phyloP scores from a whole-genome alignment of 2,113 vertebrate genomes.

The Vulpes vulpes region DNA sequence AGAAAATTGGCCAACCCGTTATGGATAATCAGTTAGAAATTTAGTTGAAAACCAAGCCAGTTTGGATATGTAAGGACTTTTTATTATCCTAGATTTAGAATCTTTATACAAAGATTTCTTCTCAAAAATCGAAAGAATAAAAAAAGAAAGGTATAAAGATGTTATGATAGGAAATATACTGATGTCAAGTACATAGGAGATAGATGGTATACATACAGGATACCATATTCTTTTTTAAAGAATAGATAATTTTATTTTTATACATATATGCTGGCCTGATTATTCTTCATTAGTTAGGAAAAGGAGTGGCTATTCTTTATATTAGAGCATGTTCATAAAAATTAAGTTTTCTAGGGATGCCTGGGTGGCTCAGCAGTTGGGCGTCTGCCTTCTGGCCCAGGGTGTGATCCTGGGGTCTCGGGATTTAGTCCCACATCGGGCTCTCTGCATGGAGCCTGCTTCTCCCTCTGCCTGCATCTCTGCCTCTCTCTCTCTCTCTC shows the following conservation, averaged over 20 bases:
- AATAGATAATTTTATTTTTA: slow-evolving; percentile 49
- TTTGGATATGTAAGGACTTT: not conserved
- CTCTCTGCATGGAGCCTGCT: too few relatives aligned
- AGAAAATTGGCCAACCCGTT: not conserved
- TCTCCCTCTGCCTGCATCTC: too few relatives aligned
- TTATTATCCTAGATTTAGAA: slow-evolving; percentile 53
- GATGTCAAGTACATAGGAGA: not conserved
- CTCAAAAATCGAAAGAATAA: not conserved
- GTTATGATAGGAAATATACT: not conserved
- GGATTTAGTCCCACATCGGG: too few relatives aligned
- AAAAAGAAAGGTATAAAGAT: not conserved
- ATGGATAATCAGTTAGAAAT: slow-evolving; percentile 21
- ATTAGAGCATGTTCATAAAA: not conserved
- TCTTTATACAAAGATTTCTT: slow-evolving; percentile 31
- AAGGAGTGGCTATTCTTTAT: not conserved
- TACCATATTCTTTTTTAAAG: not conserved
- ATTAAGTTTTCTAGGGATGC: slow-evolving; percentile 7
- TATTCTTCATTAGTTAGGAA: slow-evolving; percentile 30
- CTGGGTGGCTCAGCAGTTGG: too few relatives aligned
- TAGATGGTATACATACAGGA: not conserved
- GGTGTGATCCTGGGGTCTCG: too few relatives aligned
- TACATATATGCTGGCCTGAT: not conserved
- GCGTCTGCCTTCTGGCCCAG: too few relatives aligned
- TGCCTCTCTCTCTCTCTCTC: too few relatives aligned
- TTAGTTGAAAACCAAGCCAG: not conserved